Base-by-base conservation (phyloP, 2,797 vertebrate species). In the Halcyon badia region DNA sequence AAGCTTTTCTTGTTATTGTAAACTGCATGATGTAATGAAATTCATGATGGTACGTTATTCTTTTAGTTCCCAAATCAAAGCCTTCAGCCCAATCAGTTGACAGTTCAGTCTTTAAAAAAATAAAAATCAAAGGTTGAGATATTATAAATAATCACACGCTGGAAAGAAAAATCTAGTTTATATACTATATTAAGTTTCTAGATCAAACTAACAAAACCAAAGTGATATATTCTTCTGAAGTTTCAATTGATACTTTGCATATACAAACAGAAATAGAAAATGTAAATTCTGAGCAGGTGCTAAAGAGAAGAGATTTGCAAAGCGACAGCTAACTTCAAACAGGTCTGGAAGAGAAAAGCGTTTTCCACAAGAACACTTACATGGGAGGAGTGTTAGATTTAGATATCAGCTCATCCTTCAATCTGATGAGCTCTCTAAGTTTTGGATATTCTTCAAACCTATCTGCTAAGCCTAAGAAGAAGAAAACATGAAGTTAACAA, bases 381-480 rank as follows among this genome's bases (percentile, higher is more conserved):
- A 99, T 99, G 58, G 99, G 99, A 93, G 99, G 99, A 62, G 99
- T 99, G 97, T 99, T 99, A 89, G 99, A 99, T 95, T 98, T 98
- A 70, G 99, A 98, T 98, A 99, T 99, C 92, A 99, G 98, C 93
- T 99, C 99, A 91, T 99, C 99, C 98, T 99, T 99, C 87, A 99
- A 98, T 87, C 99, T 98, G 94, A 99, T 99, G 88, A 99, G 98
- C 97, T 99, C 99, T 97, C 99, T 98, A 76, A 99, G 99, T 98
- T 99, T 99, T 26, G 99, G 99, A 68, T 99, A 99, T 97, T 99
- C 99, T 98, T 99, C 99, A 98, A 99, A 99, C 87, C 99, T 98
- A 98, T 99, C 99, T 41, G 99, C 99, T 98, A 99, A 98, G 80
- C 99, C 99, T 99, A 95, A 92, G 84, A 41, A 91, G 72, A 96